Percentiles rank a stretch among this genome's conserved stretches.
These are phyloP conservation scores for Physocephala rufipes DNA, from an alignment of 2,888 invertebrate species.

Conservation along the genomic window DNA sequence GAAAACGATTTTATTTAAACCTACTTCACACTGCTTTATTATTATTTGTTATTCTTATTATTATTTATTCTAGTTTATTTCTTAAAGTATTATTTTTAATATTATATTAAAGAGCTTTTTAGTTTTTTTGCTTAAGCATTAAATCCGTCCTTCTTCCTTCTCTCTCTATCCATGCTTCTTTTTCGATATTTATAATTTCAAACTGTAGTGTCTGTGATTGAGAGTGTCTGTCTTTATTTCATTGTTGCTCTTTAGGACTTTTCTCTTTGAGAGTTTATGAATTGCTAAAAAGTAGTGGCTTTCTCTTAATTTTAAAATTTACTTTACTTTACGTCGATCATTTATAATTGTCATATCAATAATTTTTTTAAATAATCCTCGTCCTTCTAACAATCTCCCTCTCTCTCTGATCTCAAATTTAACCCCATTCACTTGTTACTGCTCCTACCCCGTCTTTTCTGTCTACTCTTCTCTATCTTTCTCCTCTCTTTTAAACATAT, in stretches of 20 bases:
- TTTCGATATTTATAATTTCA: not conserved
- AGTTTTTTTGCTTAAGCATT: constrained; percentile 22
- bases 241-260: not conserved
- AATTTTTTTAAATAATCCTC: too few species aligned
- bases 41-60: not conserved
- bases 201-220: not conserved
- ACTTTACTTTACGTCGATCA: constrained; percentile 31
- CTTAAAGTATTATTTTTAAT: not conserved
- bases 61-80: not conserved
- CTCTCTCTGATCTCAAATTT: constrained; percentile 39
- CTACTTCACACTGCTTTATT: not conserved
- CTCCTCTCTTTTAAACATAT: too few species aligned
- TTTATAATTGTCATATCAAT: too few species aligned
- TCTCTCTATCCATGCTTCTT: not conserved
- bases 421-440: constrained; percentile 33
- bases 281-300: constrained; percentile 13
- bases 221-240: not conserved
- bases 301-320: constrained; percentile 17
- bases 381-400: constrained; percentile 36
- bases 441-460: too few species aligned
- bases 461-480: not conserved
- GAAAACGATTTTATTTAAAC: not conserved
- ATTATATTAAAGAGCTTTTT: constrained; percentile 14
- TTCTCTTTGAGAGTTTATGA: constrained; percentile 10
- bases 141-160: not conserved